Conservation (phyloP, 2,888 invertebrate species). For the Cataglyphis livida region DNA sequence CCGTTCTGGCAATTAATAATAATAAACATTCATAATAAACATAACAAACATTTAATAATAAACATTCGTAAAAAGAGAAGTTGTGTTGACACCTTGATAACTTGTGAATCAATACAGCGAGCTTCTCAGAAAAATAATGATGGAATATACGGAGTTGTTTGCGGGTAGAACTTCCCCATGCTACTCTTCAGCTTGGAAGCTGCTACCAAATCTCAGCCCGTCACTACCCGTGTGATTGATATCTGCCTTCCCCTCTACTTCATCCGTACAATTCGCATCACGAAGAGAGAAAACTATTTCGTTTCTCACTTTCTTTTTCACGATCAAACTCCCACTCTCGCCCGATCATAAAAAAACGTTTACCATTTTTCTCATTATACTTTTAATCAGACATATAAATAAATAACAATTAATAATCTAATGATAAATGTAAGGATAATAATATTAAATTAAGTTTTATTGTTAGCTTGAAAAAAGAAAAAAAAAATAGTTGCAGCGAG, state of each 20-base stretch:
- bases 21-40: background rate
- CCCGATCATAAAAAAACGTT: background rate
- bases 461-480: background rate
- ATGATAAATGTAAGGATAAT: background rate
- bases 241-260: conserved; percentile 76
- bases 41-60: background rate
- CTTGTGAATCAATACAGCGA: conserved; percentile 74
- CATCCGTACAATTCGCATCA: conserved; percentile 73
- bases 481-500: background rate
- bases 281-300: conserved; percentile 71
- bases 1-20: background rate
- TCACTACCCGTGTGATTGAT: conserved; percentile 82
- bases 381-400: background rate
- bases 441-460: background rate
- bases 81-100: conserved; percentile 74
- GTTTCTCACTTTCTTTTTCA: conserved; percentile 66
- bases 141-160: conserved; percentile 78
- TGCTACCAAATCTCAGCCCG: conserved; percentile 82
- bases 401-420: background rate
- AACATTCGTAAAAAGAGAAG: background rate
- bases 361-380: conserved; percentile 7
- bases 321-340: conserved; percentile 18
- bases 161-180: conserved; percentile 66
- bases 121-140: conserved; percentile 80
- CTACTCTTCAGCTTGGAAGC: conserved; percentile 75